Base-by-base conservation (phyloP, 2,888 invertebrate genomes). In the Plagodis dolabraria region DNA sequence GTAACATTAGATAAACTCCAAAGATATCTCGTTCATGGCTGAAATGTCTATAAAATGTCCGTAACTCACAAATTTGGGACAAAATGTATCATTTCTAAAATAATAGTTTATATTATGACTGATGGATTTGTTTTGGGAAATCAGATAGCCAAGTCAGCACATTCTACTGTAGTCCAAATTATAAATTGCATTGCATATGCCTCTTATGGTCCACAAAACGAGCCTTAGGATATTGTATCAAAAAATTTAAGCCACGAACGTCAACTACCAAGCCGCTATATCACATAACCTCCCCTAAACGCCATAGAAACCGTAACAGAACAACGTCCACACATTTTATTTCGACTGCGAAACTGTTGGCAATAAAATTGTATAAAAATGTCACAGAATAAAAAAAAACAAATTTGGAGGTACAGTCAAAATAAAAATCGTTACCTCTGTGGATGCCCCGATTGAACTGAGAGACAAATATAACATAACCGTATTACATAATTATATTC, bases 251-350 rank as follows among this genome's bases (percentile, higher is more conserved):
- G 67, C 71, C 72, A 69, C 64, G 61, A 52, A 58, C 69, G 67
- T 60, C 60, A 66, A 64, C 60, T 61, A 74, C 60, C 42, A 66
- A 68, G 66, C 68, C 63, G 54, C 68, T 68, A 72, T 74, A 77
- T 76, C 76, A 76, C 80, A 79, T 73, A 68, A 68, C 71, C 73
- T 63, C 72, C 65, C 68, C 66, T 70, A 74, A 82, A 84, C 85
- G 85, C 79, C 85, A 85, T 85, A 85, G 85, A 85, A 85, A 83
- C 80, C 72, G 67, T 76, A 67, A 76, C 47, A 48, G 35, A 40
- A 51, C 36, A 47, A 42, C 46, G 12, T 34, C 50, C 33, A 10
- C 34, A 54, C 44, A 55, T 47, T 60, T 45, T 38, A 60, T 34
- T 59, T 51, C 46, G 54, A 50, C 50, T 67, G 65, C 0, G 33